A percentile compares a stretch with the other conserved stretches of the same genome.
Conservation (phyloP, 2,113 vertebrate species). For the Cervus canadensis region DNA sequence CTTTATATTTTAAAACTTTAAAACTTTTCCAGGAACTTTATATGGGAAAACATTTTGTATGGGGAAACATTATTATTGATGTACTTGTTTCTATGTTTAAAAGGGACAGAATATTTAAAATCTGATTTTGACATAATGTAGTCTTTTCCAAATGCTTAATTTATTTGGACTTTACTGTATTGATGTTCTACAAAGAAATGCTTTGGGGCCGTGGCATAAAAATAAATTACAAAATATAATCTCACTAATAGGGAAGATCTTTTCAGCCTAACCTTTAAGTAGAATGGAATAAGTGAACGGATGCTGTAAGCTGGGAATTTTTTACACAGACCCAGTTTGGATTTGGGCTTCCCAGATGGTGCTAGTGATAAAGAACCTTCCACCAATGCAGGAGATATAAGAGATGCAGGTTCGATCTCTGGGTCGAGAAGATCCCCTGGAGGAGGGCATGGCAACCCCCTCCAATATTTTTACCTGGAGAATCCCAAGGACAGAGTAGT, state of each 20-base stretch:
- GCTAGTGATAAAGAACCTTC: background rate
- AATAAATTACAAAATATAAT: background rate
- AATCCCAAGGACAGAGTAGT: background rate
- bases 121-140: constrained; percentile 14
- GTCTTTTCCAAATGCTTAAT: background rate
- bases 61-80: background rate
- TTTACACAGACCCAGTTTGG: background rate
- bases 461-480: background rate
- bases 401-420: background rate
- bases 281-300: background rate
- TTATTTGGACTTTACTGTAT: background rate
- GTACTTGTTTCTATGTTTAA: background rate
- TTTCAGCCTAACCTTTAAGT: background rate
- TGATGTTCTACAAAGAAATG: background rate
- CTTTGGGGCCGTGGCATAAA: background rate
- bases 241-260: background rate
- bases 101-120: constrained; percentile 22
- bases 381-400: background rate
- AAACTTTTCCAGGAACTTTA: constrained; percentile 21
- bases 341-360: background rate
- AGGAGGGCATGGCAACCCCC: background rate
- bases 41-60: background rate
- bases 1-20: background rate
- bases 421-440: background rate
- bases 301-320: background rate